Base-by-base conservation (phyloP, 2,797 vertebrate species). In the Alauda arvensis region DNA sequence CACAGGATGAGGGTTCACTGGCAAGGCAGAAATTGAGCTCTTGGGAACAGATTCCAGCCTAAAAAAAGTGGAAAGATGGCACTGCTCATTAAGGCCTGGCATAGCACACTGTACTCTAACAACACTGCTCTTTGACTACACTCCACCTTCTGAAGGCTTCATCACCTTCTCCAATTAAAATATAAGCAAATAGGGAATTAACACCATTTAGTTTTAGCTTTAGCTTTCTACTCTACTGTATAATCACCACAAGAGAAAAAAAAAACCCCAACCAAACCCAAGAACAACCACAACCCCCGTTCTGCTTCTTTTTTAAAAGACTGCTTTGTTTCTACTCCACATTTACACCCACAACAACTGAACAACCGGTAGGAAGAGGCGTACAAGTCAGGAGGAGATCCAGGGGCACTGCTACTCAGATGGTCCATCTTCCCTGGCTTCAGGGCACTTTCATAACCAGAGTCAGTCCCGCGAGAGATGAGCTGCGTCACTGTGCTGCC, bases 301-400 rank as follows among this genome's bases (percentile, higher is more conserved):
- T 37, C 26, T 9, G 13, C 28, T 69, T 53, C 24, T 33, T 57
- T 62, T 18, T 33, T 37, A 75, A 7, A 70, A 21, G 82, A 25
- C 12, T 24, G 39, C 49, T 89, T 67, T 79, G 29, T 87, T 81
- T 84, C 60, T 83, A 83, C 31, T 55, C 55, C 34, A 37, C 18
- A 48, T 87, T 86, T 83, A 91, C 39, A 88, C 66, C 76, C 18
- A 77, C 21, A 26, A 75, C 61, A 90, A 56, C 60, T 11, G 55
- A 93, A 69, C 15, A 84, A 75, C 25, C 93, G 26, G 84, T 59
- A 92, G 61, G 79, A 90, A 93, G 84, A 94, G 13, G 65, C 98
- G 70, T 98, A 99, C 99, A 97, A 89, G 95, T 99, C 98, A 69
- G 99, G 99, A 85, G 99, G 99, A 8, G 99, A 99, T 88, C 98